Conservation (phyloP, 2,888 invertebrate species). For the Silvanus unidentatus region DNA sequence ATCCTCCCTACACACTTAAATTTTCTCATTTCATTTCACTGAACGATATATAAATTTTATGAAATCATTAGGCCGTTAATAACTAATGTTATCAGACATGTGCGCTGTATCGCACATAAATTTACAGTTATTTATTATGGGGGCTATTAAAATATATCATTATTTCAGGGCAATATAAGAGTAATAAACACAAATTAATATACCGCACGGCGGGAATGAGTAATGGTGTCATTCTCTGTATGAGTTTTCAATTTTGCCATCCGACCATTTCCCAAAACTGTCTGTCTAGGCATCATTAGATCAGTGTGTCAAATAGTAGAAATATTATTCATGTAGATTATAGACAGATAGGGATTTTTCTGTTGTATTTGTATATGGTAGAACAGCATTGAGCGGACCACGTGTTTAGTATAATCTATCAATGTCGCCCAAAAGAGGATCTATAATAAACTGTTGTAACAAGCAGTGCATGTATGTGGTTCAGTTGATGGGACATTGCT, state of each 20-base stretch:
- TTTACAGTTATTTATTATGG: slow-evolving; percentile 6
- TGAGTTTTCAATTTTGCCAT: too few species aligned
- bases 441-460: slow-evolving; percentile 31
- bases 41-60: slow-evolving; percentile 3
- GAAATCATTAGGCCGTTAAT: slow-evolving; percentile 8
- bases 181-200: slow-evolving; percentile 5
- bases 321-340: too few species aligned
- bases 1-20: too few species aligned
- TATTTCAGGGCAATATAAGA: slow-evolving; percentile 5
- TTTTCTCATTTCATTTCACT: not conserved
- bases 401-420: slow-evolving; percentile 29
- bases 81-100: slow-evolving; percentile 8
- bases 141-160: slow-evolving; percentile 7
- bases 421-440: slow-evolving; percentile 33
- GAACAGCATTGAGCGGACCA: not conserved
- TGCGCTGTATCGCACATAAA: slow-evolving; percentile 8
- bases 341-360: too few species aligned
- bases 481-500: slow-evolving; percentile 25
- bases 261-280: too few species aligned
- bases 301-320: too few species aligned
- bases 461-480: slow-evolving; percentile 28
- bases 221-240: too few species aligned
- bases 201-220: not conserved
- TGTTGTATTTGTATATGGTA: not conserved
- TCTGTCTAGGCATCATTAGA: too few species aligned